These are phyloP conservation scores for Biston betularia DNA, from an alignment of 2,888 invertebrate species.

Conservation along the genomic window DNA sequence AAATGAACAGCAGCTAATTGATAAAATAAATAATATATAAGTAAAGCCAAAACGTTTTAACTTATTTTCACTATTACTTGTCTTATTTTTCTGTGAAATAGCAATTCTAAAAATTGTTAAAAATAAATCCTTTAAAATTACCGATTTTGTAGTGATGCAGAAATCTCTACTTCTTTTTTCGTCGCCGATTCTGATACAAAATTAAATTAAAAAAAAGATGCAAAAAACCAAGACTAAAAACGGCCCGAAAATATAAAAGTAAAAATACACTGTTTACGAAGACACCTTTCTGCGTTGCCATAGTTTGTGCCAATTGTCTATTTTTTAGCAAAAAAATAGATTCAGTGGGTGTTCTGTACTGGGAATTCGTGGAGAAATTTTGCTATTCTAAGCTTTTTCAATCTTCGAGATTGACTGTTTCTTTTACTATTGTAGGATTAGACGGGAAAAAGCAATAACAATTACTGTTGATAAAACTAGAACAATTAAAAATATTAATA, in stretches of 20 bases:
- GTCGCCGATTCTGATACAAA: slow-evolving; percentile 54
- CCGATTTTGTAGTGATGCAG: not conserved
- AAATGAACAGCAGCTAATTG: no score
- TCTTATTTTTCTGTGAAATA: no score
- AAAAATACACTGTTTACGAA: slow-evolving; percentile 67
- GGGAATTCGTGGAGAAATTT: slow-evolving; percentile 66
- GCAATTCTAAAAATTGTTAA: no score
- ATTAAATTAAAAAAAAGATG: slow-evolving; percentile 68
- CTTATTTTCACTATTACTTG: no score
- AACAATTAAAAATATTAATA: not conserved
- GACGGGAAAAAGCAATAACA: not conserved
- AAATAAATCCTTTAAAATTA: not conserved
- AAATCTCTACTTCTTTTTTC: slow-evolving; percentile 55
- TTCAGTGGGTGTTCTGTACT: slow-evolving; percentile 57
- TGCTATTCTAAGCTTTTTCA: slow-evolving; percentile 9
- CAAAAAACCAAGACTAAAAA: slow-evolving; percentile 67
- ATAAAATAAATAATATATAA: no score
- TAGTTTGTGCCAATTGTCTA: slow-evolving; percentile 83
- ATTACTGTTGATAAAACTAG: not conserved
- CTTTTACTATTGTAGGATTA: slow-evolving; percentile 30
- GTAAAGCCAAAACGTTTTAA: no score
- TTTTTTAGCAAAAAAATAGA: slow-evolving; percentile 58
- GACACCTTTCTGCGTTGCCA: slow-evolving; percentile 71
- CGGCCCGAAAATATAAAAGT: slow-evolving; percentile 75
- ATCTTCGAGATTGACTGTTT: slow-evolving; percentile 50